Evolutionary conservation across 2,113 vertebrate species (phyloP).

Genomic region (Mola mola): DNA sequence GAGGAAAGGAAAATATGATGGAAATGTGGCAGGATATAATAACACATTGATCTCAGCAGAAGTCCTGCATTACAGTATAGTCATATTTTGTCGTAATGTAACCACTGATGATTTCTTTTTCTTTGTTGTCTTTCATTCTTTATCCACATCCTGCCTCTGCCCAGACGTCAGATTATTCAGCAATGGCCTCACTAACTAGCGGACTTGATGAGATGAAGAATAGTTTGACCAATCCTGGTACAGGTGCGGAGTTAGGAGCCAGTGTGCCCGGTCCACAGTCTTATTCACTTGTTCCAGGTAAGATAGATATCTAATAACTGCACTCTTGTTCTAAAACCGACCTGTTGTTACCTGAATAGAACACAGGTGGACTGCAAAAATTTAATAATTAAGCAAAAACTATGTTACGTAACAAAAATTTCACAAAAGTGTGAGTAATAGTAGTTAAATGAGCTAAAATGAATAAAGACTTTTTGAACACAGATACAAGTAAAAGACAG

Average conservation of each 20-base stretch:
- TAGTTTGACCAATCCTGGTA: slow-evolving; percentile 88
- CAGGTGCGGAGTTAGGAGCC: slow-evolving; percentile 90
- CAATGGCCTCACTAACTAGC: slow-evolving; percentile 95
- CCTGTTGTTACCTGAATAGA: not conserved
- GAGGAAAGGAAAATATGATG: slow-evolving; percentile 16
- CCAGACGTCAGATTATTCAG: slow-evolving; percentile 94
- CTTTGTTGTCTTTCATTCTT: slow-evolving; percentile 30
- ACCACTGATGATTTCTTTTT: slow-evolving; percentile 21
- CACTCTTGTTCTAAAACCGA: no score
- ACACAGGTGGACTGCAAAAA: no score
- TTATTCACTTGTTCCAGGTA: slow-evolving; percentile 95
- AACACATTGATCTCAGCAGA: slow-evolving; percentile 50
- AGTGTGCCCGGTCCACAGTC: slow-evolving; percentile 92
- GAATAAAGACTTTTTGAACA: no score
- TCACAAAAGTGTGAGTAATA: no score
- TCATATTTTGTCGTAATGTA: slow-evolving; percentile 9
- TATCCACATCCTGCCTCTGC: slow-evolving; percentile 57
- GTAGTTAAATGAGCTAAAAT: no score
- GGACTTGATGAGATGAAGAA: slow-evolving; percentile 98
- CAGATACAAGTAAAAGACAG: no score
- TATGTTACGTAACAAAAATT: no score
- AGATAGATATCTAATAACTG: no score
- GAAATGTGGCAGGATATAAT: slow-evolving; percentile 25
- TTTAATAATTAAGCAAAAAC: no score
- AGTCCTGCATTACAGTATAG: not conserved